A percentile compares a stretch with the other conserved stretches of the same genome.
phyloP scores from a whole-genome alignment of 2,888 invertebrate species.

The Volucella inflata region DNA sequence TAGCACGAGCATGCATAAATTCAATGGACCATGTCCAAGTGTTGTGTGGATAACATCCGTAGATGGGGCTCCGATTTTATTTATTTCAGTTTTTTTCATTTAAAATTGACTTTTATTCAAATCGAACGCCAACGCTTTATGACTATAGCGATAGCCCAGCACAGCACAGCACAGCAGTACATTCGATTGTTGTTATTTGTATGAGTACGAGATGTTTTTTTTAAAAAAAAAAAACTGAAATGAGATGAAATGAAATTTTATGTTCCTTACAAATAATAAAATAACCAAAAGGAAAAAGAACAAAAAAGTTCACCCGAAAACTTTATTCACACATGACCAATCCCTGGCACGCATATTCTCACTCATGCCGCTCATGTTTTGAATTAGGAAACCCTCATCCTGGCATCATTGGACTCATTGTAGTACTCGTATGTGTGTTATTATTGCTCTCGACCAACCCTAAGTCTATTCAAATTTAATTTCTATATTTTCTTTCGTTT shows the following conservation, averaged over 20 bases:
- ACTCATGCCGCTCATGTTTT: background rate
- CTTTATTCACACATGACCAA: conserved; percentile 70
- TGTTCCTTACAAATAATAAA: conserved; percentile 70
- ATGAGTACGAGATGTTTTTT: conserved; percentile 4
- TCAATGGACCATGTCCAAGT: conserved; percentile 75
- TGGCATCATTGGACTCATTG: conserved; percentile 62
- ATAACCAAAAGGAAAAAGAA: conserved; percentile 53
- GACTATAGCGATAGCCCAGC: background rate
- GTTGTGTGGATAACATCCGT: conserved; percentile 10
- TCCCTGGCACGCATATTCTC: conserved; percentile 16
- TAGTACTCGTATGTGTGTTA: no score
- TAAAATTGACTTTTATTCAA: conserved; percentile 77
- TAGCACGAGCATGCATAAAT: conserved; percentile 57
- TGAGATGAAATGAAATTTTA: conserved; percentile 55
- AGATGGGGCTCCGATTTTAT: background rate
- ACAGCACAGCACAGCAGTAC: conserved; percentile 24
- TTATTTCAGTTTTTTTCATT: conserved; percentile 52
- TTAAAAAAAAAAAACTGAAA: no score
- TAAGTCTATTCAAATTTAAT: conserved; percentile 76
- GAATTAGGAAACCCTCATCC: conserved; percentile 11
- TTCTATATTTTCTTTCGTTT: conserved; percentile 74
- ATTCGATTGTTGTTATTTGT: conserved; percentile 57
- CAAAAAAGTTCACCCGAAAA: conserved; percentile 22
- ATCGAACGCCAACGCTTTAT: conserved; percentile 68
- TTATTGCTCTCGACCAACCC: conserved; percentile 65